A percentile compares a stretch with the other conserved stretches of the same genome.
Evolutionary conservation across 1,140 invertebrate genomes (phyloP).

Genomic region (Periplaneta americana): DNA sequence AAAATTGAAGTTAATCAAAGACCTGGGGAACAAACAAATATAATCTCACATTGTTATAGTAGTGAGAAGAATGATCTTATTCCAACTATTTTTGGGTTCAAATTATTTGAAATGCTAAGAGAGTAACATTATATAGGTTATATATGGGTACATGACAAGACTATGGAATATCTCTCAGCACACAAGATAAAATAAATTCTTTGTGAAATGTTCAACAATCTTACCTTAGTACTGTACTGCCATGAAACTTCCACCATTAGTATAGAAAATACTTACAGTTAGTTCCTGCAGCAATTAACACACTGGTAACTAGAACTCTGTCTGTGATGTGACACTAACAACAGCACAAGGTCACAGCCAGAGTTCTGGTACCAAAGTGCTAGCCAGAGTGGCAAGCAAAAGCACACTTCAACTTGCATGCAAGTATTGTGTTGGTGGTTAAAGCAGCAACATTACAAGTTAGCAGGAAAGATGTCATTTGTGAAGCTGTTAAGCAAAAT

Average conservation of each 20-base stretch:
- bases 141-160: too few species aligned
- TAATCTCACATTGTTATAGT: too few species aligned
- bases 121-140: too few species aligned
- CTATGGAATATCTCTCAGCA: too few species aligned
- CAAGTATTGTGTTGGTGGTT: background rate
- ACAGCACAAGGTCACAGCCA: conserved; percentile 68
- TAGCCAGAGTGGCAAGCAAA: background rate
- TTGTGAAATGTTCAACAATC: too few species aligned
- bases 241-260: background rate
- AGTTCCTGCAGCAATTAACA: background rate
- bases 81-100: too few species aligned
- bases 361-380: conserved; percentile 50
- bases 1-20: too few species aligned
- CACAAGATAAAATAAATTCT: too few species aligned
- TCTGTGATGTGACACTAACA: conserved; percentile 75
- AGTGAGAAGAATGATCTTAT: too few species aligned
- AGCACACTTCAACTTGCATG: background rate
- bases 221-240: background rate
- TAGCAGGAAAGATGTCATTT: background rate
- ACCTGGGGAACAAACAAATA: too few species aligned
- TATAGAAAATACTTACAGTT: conserved; percentile 13
- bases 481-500: background rate
- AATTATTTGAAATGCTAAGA: too few species aligned
- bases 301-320: conserved; percentile 76
- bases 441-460: background rate